Evolutionary conservation across 2,888 invertebrate species (phyloP).

Genomic region (Sphecodes monilicornis): DNA sequence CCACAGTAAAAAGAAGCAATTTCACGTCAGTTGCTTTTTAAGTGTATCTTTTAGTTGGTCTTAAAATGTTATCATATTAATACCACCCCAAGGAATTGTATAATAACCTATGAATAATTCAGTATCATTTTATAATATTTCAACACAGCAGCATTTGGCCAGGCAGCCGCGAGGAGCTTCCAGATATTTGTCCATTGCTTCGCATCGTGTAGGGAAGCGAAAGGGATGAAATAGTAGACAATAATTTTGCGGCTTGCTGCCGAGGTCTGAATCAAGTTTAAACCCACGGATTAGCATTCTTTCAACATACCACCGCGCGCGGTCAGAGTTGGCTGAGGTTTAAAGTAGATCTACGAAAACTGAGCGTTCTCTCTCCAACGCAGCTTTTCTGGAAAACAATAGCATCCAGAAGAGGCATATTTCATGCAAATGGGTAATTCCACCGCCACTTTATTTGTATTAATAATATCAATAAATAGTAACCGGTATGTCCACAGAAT

Average conservation of each 20-base stretch:
- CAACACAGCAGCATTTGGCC: not conserved
- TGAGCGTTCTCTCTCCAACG: conserved; percentile 11
- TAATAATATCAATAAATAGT: not conserved
- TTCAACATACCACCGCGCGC: conserved; percentile 36
- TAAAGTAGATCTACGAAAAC: conserved; percentile 48
- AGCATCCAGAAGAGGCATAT: not conserved
- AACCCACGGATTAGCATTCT: conserved; percentile 59
- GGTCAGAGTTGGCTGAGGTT: conserved; percentile 53
- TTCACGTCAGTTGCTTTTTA: not conserved
- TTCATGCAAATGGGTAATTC: not conserved
- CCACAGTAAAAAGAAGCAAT: not conserved
- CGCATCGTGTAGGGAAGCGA: not conserved
- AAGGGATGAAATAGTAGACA: conserved; percentile 29
- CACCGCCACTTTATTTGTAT: not conserved
- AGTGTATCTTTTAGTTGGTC: not conserved
- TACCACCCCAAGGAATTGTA: not conserved
- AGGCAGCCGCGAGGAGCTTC: not conserved
- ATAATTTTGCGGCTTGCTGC: conserved; percentile 44
- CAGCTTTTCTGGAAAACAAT: not conserved
- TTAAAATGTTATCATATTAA: not conserved
- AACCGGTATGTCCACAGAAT: not conserved
- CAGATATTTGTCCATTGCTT: not conserved
- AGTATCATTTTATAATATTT: not conserved
- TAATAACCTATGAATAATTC: not conserved
- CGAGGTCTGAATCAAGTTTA: conserved; percentile 47